A percentile compares a stretch with the other conserved stretches of the same genome.
Conservation (phyloP, 2,888 invertebrate species). For the Sclerodermus sp. region DNA sequence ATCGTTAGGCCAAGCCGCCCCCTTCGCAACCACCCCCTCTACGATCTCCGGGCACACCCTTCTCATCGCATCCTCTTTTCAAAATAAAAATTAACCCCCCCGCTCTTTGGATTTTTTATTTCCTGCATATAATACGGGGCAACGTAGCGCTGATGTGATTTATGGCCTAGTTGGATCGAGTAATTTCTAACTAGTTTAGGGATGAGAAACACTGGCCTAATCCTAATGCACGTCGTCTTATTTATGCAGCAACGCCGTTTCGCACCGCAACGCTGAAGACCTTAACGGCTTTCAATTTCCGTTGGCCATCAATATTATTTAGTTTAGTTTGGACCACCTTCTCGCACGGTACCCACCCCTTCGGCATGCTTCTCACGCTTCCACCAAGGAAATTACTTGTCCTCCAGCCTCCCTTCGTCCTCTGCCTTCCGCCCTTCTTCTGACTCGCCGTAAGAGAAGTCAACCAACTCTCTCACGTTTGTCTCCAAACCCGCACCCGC, state of each 20-base stretch:
- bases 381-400: slow-evolving; percentile 56
- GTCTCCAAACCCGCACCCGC: slow-evolving; percentile 17
- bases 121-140: too few species aligned
- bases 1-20: too few species aligned
- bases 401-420: slow-evolving; percentile 32
- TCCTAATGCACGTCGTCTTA: slow-evolving; percentile 53
- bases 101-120: too few species aligned
- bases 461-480: slow-evolving; percentile 19
- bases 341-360: slow-evolving; percentile 33
- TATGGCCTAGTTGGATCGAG: not conserved
- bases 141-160: too few species aligned
- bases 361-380: slow-evolving; percentile 55
- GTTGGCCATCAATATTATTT: slow-evolving; percentile 59
- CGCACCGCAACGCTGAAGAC: slow-evolving; percentile 48
- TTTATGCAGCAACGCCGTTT: slow-evolving; percentile 51
- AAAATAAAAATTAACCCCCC: too few species aligned
- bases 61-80: too few species aligned
- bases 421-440: slow-evolving; percentile 1
- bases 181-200: not conserved
- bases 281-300: slow-evolving; percentile 58
- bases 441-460: slow-evolving; percentile 1
- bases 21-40: too few species aligned
- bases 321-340: slow-evolving; percentile 53
- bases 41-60: too few species aligned
- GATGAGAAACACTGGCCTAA: slow-evolving; percentile 44